phyloP scores from a whole-genome alignment of 92 coral and sea anemone species.

The Zoanthus sansibaricus region DNA sequence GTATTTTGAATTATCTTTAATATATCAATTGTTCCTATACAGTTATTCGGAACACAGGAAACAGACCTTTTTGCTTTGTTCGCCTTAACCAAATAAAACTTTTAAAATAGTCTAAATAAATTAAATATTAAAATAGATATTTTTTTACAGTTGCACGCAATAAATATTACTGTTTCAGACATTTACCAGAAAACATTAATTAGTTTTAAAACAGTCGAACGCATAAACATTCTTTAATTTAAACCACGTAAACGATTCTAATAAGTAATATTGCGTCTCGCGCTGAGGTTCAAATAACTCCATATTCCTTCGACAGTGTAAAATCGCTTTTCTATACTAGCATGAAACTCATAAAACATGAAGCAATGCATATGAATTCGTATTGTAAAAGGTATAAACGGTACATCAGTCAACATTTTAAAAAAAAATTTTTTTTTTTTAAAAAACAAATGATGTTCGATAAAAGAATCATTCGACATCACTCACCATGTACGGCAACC shows the following conservation, averaged over 20 bases:
- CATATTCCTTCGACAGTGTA: too few species aligned
- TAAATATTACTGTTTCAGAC: background rate
- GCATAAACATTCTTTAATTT: background rate
- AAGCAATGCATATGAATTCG: background rate
- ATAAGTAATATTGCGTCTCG: background rate
- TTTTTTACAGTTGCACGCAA: background rate
- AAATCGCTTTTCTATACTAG: background rate
- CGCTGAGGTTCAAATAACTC: background rate
- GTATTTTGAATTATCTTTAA: background rate
- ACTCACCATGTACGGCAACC: slow-evolving; percentile 96
- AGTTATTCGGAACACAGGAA: slow-evolving; percentile 14
- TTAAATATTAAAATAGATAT: background rate
- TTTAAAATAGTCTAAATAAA: too few species aligned
- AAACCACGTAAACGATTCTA: background rate
- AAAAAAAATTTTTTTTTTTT: too few species aligned
- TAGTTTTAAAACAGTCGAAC: background rate
- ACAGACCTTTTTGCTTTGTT: background rate
- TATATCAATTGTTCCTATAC: background rate
- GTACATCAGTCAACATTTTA: background rate
- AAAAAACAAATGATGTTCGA: background rate
- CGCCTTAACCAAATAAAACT: background rate
- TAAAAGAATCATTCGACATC: background rate
- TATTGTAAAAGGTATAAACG: background rate
- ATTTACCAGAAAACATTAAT: background rate
- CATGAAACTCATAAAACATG: background rate